Base-by-base conservation (phyloP, 2,888 invertebrate species). In the Ischnura elegans region DNA sequence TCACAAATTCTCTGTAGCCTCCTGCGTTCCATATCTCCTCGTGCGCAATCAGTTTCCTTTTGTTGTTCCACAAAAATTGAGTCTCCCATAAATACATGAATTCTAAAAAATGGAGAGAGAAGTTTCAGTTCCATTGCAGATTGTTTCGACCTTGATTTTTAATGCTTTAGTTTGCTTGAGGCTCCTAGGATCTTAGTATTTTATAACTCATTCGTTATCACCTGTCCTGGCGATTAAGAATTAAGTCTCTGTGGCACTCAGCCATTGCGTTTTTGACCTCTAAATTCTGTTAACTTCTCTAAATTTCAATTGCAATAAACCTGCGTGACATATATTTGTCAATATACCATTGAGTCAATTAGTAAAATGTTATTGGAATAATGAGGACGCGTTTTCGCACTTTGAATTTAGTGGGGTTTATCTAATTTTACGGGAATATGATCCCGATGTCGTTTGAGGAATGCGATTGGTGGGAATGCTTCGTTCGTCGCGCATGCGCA, bases 381-480 rank as follows among this genome's bases (percentile, higher is more conserved):
- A 51, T 13, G 51, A 36, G 13, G 29, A 3, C 76, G 36, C 10
- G 10, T 76, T 4, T 36, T 76, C 36, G 76, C 29, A 21, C 36
- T 76, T 76, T 76, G 76, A 76, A 36, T 76, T 36, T 36, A 36
- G 36, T 76, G n/a, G 76, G 29, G 36, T 76, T 76, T 76, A 76
- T 76, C 76, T 76, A 76, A 76, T 76, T 76, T 76, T 76, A 76
- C 36, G 36, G 76, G 36, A 76, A 76, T 76, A 13, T 76, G 76
- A 76, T 76, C 76, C 36, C 36, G 76, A 36, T 76, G 36, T 16
- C 76, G 36, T 10, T 29, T 36, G 36, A 76, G 76, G 76, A 76
- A 36, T 76, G 36, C 36, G 76, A 76, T 76, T 76, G 76, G 76
- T 76, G 36, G 76, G 36, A 76, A 36, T 76, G 5, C 16, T 76